Evolutionary conservation across 2,113 vertebrate genomes (phyloP).

Genomic region (Vidua chalybeata): DNA sequence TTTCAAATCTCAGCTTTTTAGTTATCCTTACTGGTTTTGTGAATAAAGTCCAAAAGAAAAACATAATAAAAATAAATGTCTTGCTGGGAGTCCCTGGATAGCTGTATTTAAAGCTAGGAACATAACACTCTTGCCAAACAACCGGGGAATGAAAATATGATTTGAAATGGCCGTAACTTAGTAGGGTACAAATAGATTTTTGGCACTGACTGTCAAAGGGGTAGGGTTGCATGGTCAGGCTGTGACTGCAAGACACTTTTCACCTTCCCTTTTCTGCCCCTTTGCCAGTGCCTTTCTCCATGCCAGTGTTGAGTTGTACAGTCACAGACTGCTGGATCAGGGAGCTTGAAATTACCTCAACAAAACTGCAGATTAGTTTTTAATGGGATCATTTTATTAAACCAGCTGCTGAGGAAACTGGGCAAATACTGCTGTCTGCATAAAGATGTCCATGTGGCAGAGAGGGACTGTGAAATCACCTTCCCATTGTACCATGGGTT

Average conservation of each 20-base stretch:
- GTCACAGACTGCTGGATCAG: neutral
- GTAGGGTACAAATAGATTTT: conserved; percentile 5
- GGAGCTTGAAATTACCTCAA: neutral
- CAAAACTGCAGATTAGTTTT: neutral
- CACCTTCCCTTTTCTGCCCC: neutral
- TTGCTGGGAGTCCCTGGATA: conserved; percentile 29
- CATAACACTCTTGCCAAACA: conserved; percentile 38
- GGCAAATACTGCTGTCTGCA: neutral
- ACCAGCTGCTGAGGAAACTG: neutral
- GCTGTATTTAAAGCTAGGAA: conserved; percentile 50
- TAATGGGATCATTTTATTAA: neutral
- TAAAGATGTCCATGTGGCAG: neutral
- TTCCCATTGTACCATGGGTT: neutral
- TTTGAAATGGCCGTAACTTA: conserved; percentile 21
- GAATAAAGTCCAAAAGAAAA: conserved; percentile 48
- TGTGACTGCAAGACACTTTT: neutral
- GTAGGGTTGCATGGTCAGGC: neutral
- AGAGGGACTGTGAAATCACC: neutral
- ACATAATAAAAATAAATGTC: conserved; percentile 28
- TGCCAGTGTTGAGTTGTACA: neutral
- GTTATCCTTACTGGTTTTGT: conserved; percentile 1
- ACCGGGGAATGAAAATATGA: neutral
- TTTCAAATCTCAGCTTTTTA: conserved; percentile 7
- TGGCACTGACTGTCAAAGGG: neutral
- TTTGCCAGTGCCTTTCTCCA: neutral